Percentiles rank a stretch among this genome's conserved stretches.
Conservation (phyloP, 2,113 vertebrate species). For the Arenaria interpres region DNA sequence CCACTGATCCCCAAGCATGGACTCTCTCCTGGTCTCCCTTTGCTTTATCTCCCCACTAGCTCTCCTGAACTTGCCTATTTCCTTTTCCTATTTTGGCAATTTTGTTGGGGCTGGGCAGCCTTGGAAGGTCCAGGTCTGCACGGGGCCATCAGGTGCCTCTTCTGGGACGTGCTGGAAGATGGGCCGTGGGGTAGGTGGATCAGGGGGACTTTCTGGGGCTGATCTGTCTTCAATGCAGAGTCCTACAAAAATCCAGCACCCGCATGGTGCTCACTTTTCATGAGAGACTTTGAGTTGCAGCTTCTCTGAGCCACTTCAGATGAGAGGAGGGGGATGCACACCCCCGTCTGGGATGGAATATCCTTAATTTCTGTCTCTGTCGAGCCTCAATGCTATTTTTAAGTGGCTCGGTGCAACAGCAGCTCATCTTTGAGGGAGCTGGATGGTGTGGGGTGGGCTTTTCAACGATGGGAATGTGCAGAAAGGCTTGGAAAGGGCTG, state of each 20-base stretch:
- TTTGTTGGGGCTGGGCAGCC: neutral
- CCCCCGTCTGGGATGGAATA: neutral
- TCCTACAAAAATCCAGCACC: neutral
- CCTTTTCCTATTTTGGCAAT: neutral
- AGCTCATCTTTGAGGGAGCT: neutral
- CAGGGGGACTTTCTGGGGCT: neutral
- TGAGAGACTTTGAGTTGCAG: neutral
- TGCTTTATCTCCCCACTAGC: neutral
- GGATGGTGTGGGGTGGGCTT: neutral
- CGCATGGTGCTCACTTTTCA: fast-evolving
- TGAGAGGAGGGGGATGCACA: neutral
- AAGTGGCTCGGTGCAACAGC: neutral
- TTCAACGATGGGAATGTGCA: neutral
- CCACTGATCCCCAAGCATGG: neutral
- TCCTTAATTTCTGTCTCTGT: neutral
- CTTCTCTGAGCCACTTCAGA: neutral
- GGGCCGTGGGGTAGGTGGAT: fast-evolving
- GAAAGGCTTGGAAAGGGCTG: neutral
- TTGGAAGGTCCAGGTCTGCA: neutral
- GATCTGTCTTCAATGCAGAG: neutral
- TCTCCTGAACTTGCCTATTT: neutral
- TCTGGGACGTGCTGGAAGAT: neutral
- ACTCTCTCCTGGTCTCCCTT: neutral
- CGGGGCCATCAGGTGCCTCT: neutral
- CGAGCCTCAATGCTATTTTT: neutral